Base-by-base conservation (phyloP, 2,888 invertebrate species). In the Caenorhabditis virilis region DNA sequence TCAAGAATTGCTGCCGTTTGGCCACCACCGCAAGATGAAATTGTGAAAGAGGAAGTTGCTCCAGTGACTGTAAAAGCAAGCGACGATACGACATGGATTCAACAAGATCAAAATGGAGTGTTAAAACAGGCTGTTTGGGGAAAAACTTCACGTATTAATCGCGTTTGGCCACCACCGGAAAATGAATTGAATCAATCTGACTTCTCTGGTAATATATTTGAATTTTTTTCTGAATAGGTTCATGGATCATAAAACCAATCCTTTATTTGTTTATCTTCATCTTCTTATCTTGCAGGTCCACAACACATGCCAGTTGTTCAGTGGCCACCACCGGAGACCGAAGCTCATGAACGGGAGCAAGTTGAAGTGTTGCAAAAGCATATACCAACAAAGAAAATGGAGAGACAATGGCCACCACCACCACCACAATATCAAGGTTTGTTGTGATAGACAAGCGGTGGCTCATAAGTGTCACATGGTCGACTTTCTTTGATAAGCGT, bases 271-370 rank as follows among this genome's bases (percentile, higher is more conserved):
- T n/a, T n/a, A n/a, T n/a, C n/a, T n/a, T n/a, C n/a, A 30, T 13
- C 30, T 13, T 30, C 18, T 22, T 15, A 26, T 27, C 16, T 54
- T 61, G 20, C 30, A 63, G 66, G 65, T 42, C 67, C 66, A 16
- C 74, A 74, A 38, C 72, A 72, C 59, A 72, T 76, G 74, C 63
- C 69, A 18, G 65, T 64, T 22, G 76, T 79, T 13, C 80, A 81
- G 53, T 80, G 80, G 80, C 80, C 80, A 13, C 80, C 80, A 45
- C 69, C 75, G n/a, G 80, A 80, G 47, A 67, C 73, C 27, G 80
- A 79, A 62, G 69, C 63, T 46, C 65, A 70, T 45, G 71, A 75
- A 54, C 65, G 72, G 47, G 72, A 79, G 60, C 69, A 73, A 35
- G 70, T 78, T 27, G 73, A 80, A 50, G 67, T 75, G 50, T 63